Evolutionary conservation across 2,797 vertebrate species (phyloP).

Genomic region (Huso huso): DNA sequence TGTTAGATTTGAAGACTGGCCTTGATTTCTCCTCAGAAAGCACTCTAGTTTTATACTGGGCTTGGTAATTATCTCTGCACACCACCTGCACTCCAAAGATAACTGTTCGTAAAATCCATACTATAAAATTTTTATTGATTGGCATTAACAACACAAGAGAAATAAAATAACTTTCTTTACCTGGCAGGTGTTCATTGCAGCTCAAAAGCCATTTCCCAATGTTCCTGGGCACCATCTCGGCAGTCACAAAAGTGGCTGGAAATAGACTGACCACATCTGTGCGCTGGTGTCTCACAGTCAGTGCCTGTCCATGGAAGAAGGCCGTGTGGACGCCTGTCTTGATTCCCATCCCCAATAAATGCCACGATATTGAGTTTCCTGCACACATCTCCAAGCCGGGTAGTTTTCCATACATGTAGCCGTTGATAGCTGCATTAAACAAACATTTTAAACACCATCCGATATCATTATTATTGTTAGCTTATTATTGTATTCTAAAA

Average conservation of each 20-base stretch:
- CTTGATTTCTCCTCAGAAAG: too few species aligned
- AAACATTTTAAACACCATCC: neutral
- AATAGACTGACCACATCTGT: conserved; percentile 65
- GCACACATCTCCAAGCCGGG: conserved; percentile 55
- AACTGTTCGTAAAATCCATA: too few species aligned
- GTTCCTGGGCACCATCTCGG: conserved; percentile 56
- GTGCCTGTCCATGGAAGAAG: conserved; percentile 60
- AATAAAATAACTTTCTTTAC: conserved; percentile 34
- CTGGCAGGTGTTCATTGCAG: conserved; percentile 61
- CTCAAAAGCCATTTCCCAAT: conserved; percentile 62
- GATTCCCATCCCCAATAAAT: conserved; percentile 67
- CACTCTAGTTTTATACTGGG: too few species aligned
- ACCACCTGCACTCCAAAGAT: too few species aligned
- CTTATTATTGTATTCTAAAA: too few species aligned
- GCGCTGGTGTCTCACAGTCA: conserved; percentile 51
- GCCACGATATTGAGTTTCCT: conserved; percentile 52
- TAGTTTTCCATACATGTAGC: conserved; percentile 63
- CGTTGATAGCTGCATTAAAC: conserved; percentile 59
- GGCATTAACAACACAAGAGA: neutral
- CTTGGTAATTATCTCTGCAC: too few species aligned
- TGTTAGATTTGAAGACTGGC: too few species aligned
- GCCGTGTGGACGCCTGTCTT: conserved; percentile 65
- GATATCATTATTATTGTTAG: too few species aligned
- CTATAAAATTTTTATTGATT: too few species aligned
- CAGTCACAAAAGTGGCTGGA: conserved; percentile 66